phyloP scores from a whole-genome alignment of 1,140 invertebrate genomes.

The Drosophila parvula region DNA sequence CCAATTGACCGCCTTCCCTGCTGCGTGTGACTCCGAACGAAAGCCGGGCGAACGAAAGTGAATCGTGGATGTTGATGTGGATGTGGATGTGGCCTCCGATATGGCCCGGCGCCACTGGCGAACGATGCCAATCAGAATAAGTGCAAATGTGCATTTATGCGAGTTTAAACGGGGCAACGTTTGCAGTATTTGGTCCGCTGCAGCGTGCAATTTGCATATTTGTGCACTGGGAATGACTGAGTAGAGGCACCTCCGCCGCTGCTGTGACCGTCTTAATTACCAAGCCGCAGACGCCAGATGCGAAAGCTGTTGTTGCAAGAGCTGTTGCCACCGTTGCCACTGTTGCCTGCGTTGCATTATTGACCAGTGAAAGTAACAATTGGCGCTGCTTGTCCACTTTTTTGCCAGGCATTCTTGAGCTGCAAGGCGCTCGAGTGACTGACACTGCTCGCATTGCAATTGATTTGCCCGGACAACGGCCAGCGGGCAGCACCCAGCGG shows the following conservation, averaged over 20 bases:
- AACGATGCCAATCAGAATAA: constrained; percentile 81
- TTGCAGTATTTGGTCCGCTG: constrained; percentile 18
- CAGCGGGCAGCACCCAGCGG: too few species aligned
- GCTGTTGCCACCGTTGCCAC: constrained; percentile 41
- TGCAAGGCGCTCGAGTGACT: constrained; percentile 14
- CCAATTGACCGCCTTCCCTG: constrained; percentile 44
- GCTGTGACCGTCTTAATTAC: constrained; percentile 67
- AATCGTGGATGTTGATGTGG: constrained; percentile 46
- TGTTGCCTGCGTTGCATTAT: constrained; percentile 70
- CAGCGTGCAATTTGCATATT: constrained; percentile 67
- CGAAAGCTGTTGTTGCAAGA: constrained; percentile 70
- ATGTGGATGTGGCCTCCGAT: constrained; percentile 8
- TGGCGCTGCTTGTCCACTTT: constrained; percentile 50
- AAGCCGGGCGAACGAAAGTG: constrained; percentile 72
- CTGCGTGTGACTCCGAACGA: constrained; percentile 64
- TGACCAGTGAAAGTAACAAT: constrained; percentile 80
- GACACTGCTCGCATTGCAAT: constrained; percentile 25
- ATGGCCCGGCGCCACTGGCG: constrained; percentile 61
- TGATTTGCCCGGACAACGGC: constrained; percentile 31
- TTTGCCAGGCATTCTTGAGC: constrained; percentile 60
- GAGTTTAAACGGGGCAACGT: constrained; percentile 51
- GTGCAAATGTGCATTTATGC: constrained; percentile 79
- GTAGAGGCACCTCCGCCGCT: constrained; percentile 27
- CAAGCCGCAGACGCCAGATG: constrained; percentile 55
- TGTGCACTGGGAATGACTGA: constrained; percentile 30